Conservation (phyloP, 2,888 invertebrate genomes). For the Tinea trinotella region DNA sequence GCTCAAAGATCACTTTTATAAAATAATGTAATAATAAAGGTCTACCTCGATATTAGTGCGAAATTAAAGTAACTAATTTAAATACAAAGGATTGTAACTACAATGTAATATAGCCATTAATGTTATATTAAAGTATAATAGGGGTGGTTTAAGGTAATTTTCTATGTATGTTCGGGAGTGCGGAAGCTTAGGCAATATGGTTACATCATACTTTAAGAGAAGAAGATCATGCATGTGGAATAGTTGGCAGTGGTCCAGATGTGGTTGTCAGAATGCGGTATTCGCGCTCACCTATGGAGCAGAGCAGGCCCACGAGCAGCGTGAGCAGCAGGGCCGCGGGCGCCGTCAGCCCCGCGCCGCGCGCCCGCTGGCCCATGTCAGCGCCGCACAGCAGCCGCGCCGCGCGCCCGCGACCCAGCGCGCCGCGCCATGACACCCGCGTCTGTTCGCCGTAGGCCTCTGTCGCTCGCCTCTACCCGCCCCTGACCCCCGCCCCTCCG, state of each 20-base stretch:
- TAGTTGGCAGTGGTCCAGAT: not conserved
- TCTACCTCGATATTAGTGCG: too few relatives aligned
- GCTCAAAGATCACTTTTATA: too few relatives aligned
- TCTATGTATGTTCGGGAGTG: not conserved
- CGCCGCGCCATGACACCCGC: constrained; percentile 53
- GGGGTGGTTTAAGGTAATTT: not conserved
- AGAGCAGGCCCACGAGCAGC: constrained; percentile 57
- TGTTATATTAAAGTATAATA: not conserved
- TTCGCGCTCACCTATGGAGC: constrained; percentile 36
- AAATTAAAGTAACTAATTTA: too few relatives aligned
- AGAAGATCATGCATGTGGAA: not conserved
- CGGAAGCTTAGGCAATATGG: not conserved
- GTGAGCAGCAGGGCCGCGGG: constrained; percentile 67
- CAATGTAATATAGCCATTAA: not conserved
- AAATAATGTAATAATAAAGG: too few relatives aligned
- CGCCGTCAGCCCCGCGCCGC: constrained; percentile 69
- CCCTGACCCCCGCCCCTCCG: constrained; percentile 35
- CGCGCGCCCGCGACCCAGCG: constrained; percentile 56
- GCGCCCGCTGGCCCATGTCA: constrained; percentile 69
- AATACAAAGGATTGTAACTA: too few relatives aligned
- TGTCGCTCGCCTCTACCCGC: constrained; percentile 31
- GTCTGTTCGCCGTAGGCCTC: constrained; percentile 32
- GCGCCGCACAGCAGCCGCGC: constrained; percentile 49
- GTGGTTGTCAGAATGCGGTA: not conserved
- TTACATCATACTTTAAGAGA: not conserved